These are phyloP conservation scores for Meiosimyza decipiens DNA, from an alignment of 2,888 invertebrate species.

Conservation along the genomic window DNA sequence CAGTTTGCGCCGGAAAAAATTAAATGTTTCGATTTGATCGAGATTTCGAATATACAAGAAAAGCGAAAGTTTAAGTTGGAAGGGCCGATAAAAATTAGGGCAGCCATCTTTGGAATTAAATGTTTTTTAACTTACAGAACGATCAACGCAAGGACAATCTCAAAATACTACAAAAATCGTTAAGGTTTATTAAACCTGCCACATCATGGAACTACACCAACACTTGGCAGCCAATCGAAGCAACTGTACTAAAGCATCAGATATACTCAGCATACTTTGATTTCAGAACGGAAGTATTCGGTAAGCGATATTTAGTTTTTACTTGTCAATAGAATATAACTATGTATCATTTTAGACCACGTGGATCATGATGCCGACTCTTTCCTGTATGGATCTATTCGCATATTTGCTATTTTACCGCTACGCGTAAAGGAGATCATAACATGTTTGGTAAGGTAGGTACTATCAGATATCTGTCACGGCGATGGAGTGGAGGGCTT, in stretches of 20 bases:
- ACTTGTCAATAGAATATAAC: not conserved
- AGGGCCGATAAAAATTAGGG: not conserved
- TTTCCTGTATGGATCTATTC: slow-evolving; percentile 52
- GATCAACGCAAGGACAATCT: slow-evolving; percentile 56
- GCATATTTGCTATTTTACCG: slow-evolving; percentile 59
- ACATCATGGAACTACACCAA: slow-evolving; percentile 60
- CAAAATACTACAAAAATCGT: slow-evolving; percentile 51
- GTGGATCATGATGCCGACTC: slow-evolving; percentile 12
- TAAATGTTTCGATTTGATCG: too few species aligned
- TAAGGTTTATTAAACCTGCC: slow-evolving; percentile 55
- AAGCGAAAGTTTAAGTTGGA: not conserved
- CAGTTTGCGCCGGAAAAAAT: too few species aligned
- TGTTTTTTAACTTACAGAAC: slow-evolving; percentile 48
- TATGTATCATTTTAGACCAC: not conserved
- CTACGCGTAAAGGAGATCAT: slow-evolving; percentile 49
- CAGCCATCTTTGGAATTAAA: not conserved
- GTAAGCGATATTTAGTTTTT: slow-evolving; percentile 41
- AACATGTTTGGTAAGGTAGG: slow-evolving; percentile 57
- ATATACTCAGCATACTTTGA: slow-evolving; percentile 67
- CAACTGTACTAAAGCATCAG: slow-evolving; percentile 54
- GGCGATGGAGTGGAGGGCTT: too few species aligned
- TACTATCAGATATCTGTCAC: not conserved
- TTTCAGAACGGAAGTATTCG: slow-evolving; percentile 59
- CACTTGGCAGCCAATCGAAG: slow-evolving; percentile 61
- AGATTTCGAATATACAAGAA: not conserved